phyloP scores from a whole-genome alignment of 2,888 invertebrate genomes.

The Catocala nupta region DNA sequence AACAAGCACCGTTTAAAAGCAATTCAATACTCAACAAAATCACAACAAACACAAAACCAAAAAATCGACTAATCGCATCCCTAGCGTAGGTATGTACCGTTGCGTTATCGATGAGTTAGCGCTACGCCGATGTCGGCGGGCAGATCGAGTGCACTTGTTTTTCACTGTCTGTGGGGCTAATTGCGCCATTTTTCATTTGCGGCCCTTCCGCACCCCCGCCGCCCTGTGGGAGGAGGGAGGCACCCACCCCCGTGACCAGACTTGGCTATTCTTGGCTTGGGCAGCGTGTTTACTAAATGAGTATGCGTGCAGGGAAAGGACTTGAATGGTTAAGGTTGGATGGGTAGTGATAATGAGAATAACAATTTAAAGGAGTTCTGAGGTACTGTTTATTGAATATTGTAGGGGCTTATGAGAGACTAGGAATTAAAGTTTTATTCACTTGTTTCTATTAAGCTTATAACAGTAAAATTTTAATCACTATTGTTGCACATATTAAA shows the following conservation, averaged over 20 bases:
- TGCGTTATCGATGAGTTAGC: slow-evolving; percentile 69
- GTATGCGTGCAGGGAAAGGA: slow-evolving; percentile 57
- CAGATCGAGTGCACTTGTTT: slow-evolving; percentile 86
- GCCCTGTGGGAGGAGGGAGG: slow-evolving; percentile 35
- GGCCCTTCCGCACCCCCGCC: slow-evolving; percentile 62
- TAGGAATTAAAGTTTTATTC: no score
- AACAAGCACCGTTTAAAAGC: background rate
- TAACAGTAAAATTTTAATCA: no score
- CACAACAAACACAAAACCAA: slow-evolving; percentile 15
- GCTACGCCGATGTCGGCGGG: slow-evolving; percentile 61
- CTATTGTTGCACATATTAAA: no score
- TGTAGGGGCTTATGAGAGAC: no score
- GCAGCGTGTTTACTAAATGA: slow-evolving; percentile 65
- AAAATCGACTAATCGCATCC: slow-evolving; percentile 49
- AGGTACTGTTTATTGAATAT: no score
- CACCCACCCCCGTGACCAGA: slow-evolving; percentile 54
- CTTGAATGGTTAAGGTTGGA: slow-evolving; percentile 19
- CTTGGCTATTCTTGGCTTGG: slow-evolving; percentile 64
- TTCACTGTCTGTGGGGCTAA: slow-evolving; percentile 86
- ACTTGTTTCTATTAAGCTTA: no score
- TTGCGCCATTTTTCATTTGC: slow-evolving; percentile 85
- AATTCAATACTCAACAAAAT: slow-evolving; percentile 9
- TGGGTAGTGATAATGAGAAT: slow-evolving; percentile 15
- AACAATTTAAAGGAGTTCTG: background rate
- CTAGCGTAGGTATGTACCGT: slow-evolving; percentile 49